phyloP scores from a whole-genome alignment of 2,113 vertebrate genomes.

The Herpetotheres cachinnans region DNA sequence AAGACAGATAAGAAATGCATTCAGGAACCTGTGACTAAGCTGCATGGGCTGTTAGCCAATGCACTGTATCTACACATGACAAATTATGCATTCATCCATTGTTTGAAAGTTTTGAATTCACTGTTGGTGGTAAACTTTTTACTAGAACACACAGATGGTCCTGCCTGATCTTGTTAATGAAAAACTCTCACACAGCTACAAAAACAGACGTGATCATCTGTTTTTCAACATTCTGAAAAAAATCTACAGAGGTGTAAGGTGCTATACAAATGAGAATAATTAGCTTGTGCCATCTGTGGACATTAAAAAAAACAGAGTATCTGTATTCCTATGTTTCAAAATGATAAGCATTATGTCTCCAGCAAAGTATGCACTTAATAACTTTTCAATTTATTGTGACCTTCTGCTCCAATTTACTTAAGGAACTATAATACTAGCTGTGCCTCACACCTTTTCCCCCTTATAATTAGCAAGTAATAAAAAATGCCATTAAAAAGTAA shows the following conservation, averaged over 20 bases:
- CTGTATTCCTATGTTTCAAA: slow-evolving; percentile 7
- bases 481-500: slow-evolving; percentile 76
- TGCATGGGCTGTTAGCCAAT: neutral
- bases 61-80: neutral
- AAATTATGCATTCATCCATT: slow-evolving; percentile 20
- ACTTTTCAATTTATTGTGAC: slow-evolving; percentile 39
- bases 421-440: slow-evolving; percentile 11
- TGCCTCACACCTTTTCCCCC: slow-evolving; percentile 41
- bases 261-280: slow-evolving; percentile 71
- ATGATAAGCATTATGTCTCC: slow-evolving; percentile 29
- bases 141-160: slow-evolving; percentile 81
- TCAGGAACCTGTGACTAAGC: slow-evolving; percentile 24
- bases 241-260: slow-evolving; percentile 72
- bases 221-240: slow-evolving; percentile 71
- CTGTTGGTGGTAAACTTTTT: slow-evolving; percentile 77
- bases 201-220: slow-evolving; percentile 82
- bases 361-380: slow-evolving; percentile 18
- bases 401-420: slow-evolving; percentile 48
- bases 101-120: slow-evolving; percentile 64
- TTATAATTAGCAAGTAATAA: slow-evolving; percentile 76
- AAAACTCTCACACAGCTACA: slow-evolving; percentile 77
- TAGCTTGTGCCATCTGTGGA: slow-evolving; percentile 72
- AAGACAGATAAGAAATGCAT: neutral
- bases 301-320: slow-evolving; percentile 2
- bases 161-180: slow-evolving; percentile 86